phyloP scores from a whole-genome alignment of 2,888 invertebrate species.

The Perizoma flavofasciatum region DNA sequence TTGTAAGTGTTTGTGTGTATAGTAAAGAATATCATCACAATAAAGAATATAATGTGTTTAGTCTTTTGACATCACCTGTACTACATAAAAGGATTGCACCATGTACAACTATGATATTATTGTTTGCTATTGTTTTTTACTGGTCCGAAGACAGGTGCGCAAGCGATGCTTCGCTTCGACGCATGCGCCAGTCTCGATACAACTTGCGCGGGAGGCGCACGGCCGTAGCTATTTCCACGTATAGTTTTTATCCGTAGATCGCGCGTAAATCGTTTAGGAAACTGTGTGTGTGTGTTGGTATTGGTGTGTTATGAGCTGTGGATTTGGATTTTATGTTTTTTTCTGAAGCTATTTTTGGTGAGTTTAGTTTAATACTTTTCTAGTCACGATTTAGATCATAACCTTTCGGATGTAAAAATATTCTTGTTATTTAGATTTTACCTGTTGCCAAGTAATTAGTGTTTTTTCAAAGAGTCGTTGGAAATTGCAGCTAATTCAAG shows the following conservation, averaged over 20 bases:
- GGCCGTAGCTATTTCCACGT: slow-evolving; percentile 22
- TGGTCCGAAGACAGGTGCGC: slow-evolving; percentile 63
- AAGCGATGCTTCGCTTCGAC: slow-evolving; percentile 41
- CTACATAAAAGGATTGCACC: slow-evolving; percentile 39
- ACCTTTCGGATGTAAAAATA: slow-evolving; percentile 24
- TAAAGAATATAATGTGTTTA: too few species aligned
- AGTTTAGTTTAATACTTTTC: slow-evolving; percentile 46
- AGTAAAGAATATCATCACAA: too few species aligned
- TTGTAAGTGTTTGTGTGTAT: too few species aligned
- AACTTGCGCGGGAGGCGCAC: slow-evolving; percentile 66
- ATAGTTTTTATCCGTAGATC: slow-evolving; percentile 2
- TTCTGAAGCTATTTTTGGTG: slow-evolving; percentile 57
- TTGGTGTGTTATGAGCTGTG: slow-evolving; percentile 30
- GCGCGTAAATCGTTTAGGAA: slow-evolving; percentile 35
- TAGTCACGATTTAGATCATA: slow-evolving; percentile 24
- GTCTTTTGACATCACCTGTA: slow-evolving; percentile 18
- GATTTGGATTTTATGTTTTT: slow-evolving; percentile 46
- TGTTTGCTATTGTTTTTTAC: slow-evolving; percentile 78
- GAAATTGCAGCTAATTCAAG: slow-evolving; percentile 19
- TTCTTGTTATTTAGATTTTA: slow-evolving; percentile 3
- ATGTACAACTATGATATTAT: slow-evolving; percentile 53
- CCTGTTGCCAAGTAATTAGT: slow-evolving; percentile 13
- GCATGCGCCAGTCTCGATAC: slow-evolving; percentile 63
- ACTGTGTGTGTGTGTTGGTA: slow-evolving; percentile 35
- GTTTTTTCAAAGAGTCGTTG: slow-evolving; percentile 7